Evolutionary conservation across 2,797 vertebrate species (phyloP), one percentile per base, ranked within the genome.

Genomic region (Alca torda): DNA sequence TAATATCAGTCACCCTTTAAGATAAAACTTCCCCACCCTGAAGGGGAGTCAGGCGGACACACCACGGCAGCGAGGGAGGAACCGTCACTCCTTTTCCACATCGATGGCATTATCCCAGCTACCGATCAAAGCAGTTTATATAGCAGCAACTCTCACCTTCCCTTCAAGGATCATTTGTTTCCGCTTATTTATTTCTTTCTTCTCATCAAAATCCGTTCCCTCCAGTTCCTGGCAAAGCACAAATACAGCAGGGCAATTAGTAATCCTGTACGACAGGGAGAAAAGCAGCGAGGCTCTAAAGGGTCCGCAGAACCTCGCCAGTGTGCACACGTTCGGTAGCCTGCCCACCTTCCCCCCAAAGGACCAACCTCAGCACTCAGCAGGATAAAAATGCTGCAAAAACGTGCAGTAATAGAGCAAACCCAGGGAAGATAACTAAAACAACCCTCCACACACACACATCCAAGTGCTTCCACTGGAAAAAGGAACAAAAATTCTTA

Each of bases 101-200:
- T 5, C 7, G 1, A 23, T 8, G 35, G 14, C 35, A 4, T 21
- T 20, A 11, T 1, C 19, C 9, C 50, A 69, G 60, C 64, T 24
- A 37, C 74, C 7, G 26, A 53, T 3, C 43, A 7, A 37, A 72
- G 50, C 1, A 28, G n/a, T 19, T 75, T 10, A 2, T 0, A 3
- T 0, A 53, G 48, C 59, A 65, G 67, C 93, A 37, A 4, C 17
- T 90, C 98, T 95, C 95, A 98, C 99, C 98, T 99, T 99, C 25
- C 99, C 99, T 78, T 99, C 99, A 19, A 99, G 96, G 95, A 99
- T 99, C 97, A 99, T 94, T 95, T 99, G 99, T 69, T 99, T 99
- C 97, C 99, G 98, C 94, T 99, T 99, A 94, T 99, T 99, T 77
- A 99, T 99, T 93, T 99, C 99, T 61, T 99, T 99, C 97, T 99